A percentile compares a stretch with the other conserved stretches of the same genome.
Conservation (phyloP, 2,113 vertebrate species). For the Dunckerocampus dactyliophorus region DNA sequence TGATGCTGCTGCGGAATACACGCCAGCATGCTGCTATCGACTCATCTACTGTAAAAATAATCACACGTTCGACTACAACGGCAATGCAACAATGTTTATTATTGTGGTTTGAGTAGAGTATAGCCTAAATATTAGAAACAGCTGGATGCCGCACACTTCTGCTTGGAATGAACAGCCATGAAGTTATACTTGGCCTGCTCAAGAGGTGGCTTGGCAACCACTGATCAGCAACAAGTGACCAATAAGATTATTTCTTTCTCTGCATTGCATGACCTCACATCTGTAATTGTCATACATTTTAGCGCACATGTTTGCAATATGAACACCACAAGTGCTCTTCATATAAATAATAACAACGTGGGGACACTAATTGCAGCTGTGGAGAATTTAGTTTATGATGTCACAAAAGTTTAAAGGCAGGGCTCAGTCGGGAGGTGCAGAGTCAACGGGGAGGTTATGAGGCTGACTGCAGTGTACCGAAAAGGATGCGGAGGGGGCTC, state of each 20-base stretch:
- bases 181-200: not conserved
- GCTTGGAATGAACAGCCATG: not conserved
- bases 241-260: not conserved
- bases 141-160: not conserved
- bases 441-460: conserved; percentile 2
- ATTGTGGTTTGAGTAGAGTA: not conserved
- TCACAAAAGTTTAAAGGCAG: not conserved
- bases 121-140: not conserved
- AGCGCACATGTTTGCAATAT: not conserved
- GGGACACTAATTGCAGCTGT: not conserved
- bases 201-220: not conserved
- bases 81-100: not conserved
- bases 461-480: not conserved
- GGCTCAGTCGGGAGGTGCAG: not conserved
- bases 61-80: not conserved
- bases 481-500: not conserved
- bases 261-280: not conserved
- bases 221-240: not conserved
- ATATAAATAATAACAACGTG: not conserved
- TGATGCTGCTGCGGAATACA: not conserved
- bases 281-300: not conserved
- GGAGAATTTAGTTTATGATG: not conserved
- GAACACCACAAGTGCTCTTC: not conserved
- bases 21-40: not conserved
- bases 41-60: not conserved